Base-by-base conservation (phyloP, 2,797 vertebrate species). In the Girardinus metallicus region DNA sequence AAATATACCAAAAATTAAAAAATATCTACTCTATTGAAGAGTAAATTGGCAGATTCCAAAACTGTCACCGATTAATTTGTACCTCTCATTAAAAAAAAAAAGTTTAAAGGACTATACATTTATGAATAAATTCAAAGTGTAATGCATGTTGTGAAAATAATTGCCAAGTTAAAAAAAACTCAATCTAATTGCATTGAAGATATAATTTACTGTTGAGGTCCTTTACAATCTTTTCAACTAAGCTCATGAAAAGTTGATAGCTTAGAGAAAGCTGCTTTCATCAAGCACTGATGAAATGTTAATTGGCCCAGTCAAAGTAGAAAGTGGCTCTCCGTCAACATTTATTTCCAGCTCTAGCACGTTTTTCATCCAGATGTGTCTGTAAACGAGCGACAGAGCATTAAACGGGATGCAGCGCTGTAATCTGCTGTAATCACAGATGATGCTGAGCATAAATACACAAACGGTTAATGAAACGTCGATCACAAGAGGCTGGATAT, bases 401-500 rank as follows among this genome's bases (percentile, higher is more conserved):
- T 49, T 73, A 75, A 60, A 73, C 80, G 43, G 1, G 36, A 26
- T 62, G 62, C 51, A 53, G 76, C 29, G 29, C 43, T 64, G 3
- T 2, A 9, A 46, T 73, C 76, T 79, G 43, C 75, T 72, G 34
- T 23, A 70, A 51, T 15, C 62, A 74, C 49, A 29, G 13, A 46
- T 41, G 12, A 74, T 46, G 74, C 55, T 68, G 26, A 39, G n/a
- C 53, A 76, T 15, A 71, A 76, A 78, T 66, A 77, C 82, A 70
- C 39, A 87, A 1, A 68, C 51, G 53, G 23, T 81, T 73, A 46
- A 77, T 18, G 9, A 26, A 43, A 85, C 57, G 44, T 74, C 46
- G 36, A 41, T 83, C 71, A 82, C 83, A 88, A 81, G 85, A 87
- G 80, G 84, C 78, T 82, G 44, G 51, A 74, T 44, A 78, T 76